Evolutionary conservation across 2,797 vertebrate genomes (phyloP), one percentile per base, ranked within the genome.

Genomic region (Amniataba percoides): DNA sequence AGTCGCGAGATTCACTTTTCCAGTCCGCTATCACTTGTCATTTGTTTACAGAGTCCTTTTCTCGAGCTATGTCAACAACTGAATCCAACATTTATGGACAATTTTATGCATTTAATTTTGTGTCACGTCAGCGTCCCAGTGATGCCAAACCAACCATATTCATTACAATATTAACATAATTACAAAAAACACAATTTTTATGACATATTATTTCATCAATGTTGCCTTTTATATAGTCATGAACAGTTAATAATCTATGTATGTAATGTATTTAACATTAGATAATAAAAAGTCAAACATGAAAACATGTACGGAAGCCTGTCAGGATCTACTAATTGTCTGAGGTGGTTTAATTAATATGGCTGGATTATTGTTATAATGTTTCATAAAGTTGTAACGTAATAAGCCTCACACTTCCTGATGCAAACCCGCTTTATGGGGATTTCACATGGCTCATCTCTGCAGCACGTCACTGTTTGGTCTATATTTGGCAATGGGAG

Each of bases 401-500:
- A 42, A 59, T 12, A 55, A 78, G 3, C 40, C 57, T 60, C 27
- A 31, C 27, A 92, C 90, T 94, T 94, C 91, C 92, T 92, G 91
- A 85, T 87, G 82, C 80, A 66, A 83, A 88, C 75, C 84, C 81
- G 85, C 89, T 91, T 91, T 86, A 88, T 90, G 86, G 93, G 92
- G 89, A 91, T 92, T 94, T 95, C 94, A 93, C 94, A 91, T 93
- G 93, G 91, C 92, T 90, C 85, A 85, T 90, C 87, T 83, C 71
- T 13, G 86, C 84, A 75, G 87, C 86, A 90, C 92, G 91, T 95
- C 93, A 95, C 93, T 87, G 74, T 89, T 89, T 90, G 86, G 83
- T 90, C 93, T 95, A 94, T 94, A 93, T 95, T 94, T 94, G 93
- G 93, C 82, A 55, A 88, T 91, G 94, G 94, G 95, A 93, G 95